These are phyloP conservation scores for Gadopsis bispinosus DNA, from an alignment of 2,797 vertebrate genomes.

Conservation along the genomic window DNA sequence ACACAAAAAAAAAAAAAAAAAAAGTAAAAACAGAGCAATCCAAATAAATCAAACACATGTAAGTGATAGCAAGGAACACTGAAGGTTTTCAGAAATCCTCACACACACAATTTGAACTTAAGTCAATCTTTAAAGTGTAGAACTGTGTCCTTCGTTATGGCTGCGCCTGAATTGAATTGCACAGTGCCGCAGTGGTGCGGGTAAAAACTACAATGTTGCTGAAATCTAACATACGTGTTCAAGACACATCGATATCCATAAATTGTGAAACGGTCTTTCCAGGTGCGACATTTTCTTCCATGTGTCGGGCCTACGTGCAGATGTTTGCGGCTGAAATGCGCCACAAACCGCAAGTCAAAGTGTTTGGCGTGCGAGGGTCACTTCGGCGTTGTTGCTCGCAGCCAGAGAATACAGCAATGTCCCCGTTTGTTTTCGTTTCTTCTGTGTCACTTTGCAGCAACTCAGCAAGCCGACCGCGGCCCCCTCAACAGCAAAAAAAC, in stretches of 20 bases:
- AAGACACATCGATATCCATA: background rate
- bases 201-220: background rate
- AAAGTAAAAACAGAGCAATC: constrained; percentile 40
- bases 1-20: constrained; percentile 31
- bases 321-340: constrained; percentile 1
- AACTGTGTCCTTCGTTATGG: background rate
- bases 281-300: background rate
- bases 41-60: constrained; percentile 41
- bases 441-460: background rate
- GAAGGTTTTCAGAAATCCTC: background rate
- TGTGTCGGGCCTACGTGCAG: background rate
- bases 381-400: background rate
- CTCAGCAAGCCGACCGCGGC: background rate
- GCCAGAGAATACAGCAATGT: background rate
- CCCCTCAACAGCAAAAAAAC: too few relatives aligned
- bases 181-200: fast-evolving
- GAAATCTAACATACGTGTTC: background rate
- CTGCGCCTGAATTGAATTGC: too few relatives aligned
- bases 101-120: background rate
- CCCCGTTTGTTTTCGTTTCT: too few relatives aligned
- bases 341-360: background rate
- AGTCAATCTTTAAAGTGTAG: background rate
- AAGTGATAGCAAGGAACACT: constrained; percentile 1
- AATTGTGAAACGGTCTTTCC: background rate
- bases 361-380: background rate